Conservation (phyloP, 2,888 invertebrate genomes). For the Meliscaeva auricollis region DNA sequence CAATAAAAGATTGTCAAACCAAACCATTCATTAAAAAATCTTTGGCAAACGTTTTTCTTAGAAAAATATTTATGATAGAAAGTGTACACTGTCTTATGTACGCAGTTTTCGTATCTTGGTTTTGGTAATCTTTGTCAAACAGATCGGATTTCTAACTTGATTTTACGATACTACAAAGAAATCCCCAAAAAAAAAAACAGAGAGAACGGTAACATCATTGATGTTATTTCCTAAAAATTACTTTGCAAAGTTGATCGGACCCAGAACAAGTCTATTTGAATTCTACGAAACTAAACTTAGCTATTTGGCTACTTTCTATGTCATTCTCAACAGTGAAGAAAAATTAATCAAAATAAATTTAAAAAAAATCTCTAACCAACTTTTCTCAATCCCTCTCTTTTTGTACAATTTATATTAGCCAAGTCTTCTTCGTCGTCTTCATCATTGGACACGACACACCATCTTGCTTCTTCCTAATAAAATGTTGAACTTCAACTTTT, state of each 20-base stretch:
- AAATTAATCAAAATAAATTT: too few species aligned
- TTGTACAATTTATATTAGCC: too few species aligned
- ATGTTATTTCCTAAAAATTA: background rate
- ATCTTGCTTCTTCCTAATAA: conserved; percentile 37
- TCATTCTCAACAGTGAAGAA: background rate
- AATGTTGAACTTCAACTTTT: conserved; percentile 72
- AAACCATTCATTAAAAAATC: too few species aligned
- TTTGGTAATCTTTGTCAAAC: too few species aligned
- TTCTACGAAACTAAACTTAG: background rate
- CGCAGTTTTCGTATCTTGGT: too few species aligned
- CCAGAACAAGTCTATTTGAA: background rate
- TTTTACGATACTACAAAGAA: too few species aligned
- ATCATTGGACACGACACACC: background rate
- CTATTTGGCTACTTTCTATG: background rate
- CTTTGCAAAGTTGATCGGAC: background rate
- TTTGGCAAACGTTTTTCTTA: too few species aligned
- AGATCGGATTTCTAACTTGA: too few species aligned
- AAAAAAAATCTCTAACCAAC: background rate
- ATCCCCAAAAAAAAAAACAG: background rate
- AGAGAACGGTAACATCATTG: background rate
- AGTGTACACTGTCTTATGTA: too few species aligned
- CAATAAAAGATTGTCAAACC: too few species aligned
- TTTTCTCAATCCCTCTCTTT: background rate
- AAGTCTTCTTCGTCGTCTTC: background rate
- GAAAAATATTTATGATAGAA: too few species aligned